Conservation (phyloP, 2,888 invertebrate species). For the Leistus spinibarbis region DNA sequence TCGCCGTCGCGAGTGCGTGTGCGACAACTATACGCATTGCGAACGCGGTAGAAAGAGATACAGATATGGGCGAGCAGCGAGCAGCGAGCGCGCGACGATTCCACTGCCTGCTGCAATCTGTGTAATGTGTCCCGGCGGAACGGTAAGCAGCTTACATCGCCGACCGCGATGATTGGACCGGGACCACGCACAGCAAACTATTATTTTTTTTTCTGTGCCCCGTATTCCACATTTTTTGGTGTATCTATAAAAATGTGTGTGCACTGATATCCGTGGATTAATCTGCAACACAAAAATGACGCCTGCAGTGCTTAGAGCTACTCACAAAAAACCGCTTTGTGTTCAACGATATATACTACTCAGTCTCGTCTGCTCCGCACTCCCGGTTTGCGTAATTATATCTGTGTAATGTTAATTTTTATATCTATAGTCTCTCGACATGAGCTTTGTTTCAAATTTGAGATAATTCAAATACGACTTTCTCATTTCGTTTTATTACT, state of each 20-base stretch:
- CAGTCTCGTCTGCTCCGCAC: no score
- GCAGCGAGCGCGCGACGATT: not conserved
- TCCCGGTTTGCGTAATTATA: not conserved
- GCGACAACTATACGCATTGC: not conserved
- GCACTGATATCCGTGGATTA: no score
- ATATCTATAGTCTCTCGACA: not conserved
- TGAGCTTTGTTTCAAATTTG: not conserved
- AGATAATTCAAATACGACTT: not conserved
- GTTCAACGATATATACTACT: no score
- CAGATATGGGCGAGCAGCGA: not conserved
- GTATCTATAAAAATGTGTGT: no score
- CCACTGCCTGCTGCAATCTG: slow-evolving; percentile 51
- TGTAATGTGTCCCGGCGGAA: slow-evolving; percentile 54
- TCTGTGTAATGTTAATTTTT: not conserved
- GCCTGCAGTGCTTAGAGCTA: not conserved
- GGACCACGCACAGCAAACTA: slow-evolving; percentile 43
- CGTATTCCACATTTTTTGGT: no score
- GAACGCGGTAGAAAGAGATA: not conserved
- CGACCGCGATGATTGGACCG: slow-evolving; percentile 52
- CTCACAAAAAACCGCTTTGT: no score
- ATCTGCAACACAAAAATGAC: not conserved
- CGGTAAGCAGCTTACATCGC: slow-evolving; percentile 54
- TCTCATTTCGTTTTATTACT: not conserved
- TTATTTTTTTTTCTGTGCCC: slow-evolving; percentile 50
- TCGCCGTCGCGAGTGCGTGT: not conserved